These are phyloP conservation scores for Holcopasites calliopsidis DNA, from an alignment of 1,140 invertebrate species.

Conservation along the genomic window DNA sequence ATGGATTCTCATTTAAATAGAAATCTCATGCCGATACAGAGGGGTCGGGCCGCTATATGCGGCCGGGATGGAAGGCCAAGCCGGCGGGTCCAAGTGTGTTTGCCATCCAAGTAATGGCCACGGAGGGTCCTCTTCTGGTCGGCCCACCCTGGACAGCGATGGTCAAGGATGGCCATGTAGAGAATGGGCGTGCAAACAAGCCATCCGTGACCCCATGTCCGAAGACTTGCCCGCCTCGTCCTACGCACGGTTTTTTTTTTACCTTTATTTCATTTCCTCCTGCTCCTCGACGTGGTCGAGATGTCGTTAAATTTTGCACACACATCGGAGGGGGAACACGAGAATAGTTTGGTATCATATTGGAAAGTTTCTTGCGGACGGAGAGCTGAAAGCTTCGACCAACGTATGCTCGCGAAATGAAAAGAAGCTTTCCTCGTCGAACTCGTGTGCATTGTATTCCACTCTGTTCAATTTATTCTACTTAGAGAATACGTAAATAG, in stretches of 20 bases:
- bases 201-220: slow-evolving; percentile 57
- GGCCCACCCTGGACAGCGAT: slow-evolving; percentile 63
- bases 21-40: slow-evolving; percentile 79
- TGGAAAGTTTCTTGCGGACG: background rate
- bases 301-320: slow-evolving; percentile 21
- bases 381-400: background rate
- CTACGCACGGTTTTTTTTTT: slow-evolving; percentile 26
- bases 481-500: background rate
- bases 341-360: slow-evolving; percentile 9
- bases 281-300: background rate
- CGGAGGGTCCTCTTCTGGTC: slow-evolving; percentile 69
- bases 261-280: slow-evolving; percentile 28
- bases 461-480: background rate
- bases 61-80: slow-evolving; percentile 59
- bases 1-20: slow-evolving; percentile 80
- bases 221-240: slow-evolving; percentile 63
- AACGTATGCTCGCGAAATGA: background rate
- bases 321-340: background rate
- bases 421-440: background rate
- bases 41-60: slow-evolving; percentile 60
- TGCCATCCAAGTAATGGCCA: slow-evolving; percentile 79
- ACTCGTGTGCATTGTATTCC: background rate
- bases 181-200: slow-evolving; percentile 79
- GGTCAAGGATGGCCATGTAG: slow-evolving; percentile 70
- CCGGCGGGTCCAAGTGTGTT: slow-evolving; percentile 79